Conservation (phyloP, 2,888 invertebrate genomes). For the Acanthosepion esculentum region DNA sequence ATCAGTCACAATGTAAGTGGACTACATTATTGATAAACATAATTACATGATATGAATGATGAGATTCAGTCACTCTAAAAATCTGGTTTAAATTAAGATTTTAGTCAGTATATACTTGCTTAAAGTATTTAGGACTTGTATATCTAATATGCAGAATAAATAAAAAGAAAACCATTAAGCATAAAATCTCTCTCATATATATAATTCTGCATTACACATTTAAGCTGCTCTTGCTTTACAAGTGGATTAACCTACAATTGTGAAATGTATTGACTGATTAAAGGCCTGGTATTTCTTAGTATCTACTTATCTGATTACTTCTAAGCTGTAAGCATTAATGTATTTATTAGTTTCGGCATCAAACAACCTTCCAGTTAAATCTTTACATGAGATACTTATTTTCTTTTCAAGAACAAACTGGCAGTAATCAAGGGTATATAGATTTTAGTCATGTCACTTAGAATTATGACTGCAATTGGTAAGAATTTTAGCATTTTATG, state of each 20-base stretch:
- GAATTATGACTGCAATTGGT: neutral
- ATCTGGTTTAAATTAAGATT: neutral
- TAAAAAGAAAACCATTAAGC: neutral
- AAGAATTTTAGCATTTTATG: neutral
- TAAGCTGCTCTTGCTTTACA: neutral
- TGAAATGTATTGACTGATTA: neutral
- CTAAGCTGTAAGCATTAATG: neutral
- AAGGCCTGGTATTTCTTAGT: neutral
- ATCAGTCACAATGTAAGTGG: too few species aligned
- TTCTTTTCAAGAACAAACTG: constrained; percentile 2
- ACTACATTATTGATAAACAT: too few species aligned
- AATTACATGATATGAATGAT: neutral
- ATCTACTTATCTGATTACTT: neutral
- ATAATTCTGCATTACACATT: neutral
- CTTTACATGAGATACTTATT: neutral
- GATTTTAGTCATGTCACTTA: neutral
- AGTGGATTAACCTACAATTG: neutral
- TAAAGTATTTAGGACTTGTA: neutral
- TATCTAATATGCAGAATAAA: neutral
- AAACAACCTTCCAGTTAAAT: neutral
- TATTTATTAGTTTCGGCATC: neutral
- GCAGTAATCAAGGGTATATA: neutral
- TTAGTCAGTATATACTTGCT: neutral
- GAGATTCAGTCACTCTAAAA: neutral
- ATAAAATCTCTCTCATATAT: neutral